Evolutionary conservation across 37 sponge, comb jelly and placozoan genomes (phyloP).

Genomic region (Beroe forskalii): DNA sequence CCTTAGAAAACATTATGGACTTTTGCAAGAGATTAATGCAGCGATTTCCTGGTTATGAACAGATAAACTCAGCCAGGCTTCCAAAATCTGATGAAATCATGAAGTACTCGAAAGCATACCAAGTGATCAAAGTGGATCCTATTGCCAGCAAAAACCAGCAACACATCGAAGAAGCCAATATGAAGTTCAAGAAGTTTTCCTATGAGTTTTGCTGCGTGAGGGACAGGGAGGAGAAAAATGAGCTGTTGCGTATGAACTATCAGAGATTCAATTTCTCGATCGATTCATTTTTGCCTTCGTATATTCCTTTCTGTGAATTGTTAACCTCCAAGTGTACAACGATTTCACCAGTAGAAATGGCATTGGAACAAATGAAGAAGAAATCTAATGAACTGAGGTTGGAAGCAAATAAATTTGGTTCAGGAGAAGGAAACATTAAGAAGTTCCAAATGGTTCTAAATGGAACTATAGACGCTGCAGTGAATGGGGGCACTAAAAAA

Average conservation of each 20-base stretch:
- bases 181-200: slow-evolving; percentile 42
- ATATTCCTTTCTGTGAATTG: slow-evolving; percentile 4
- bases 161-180: neutral
- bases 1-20: neutral
- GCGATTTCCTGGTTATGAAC: neutral
- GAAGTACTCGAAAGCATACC: neutral
- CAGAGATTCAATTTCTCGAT: neutral
- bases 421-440: neutral
- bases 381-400: neutral
- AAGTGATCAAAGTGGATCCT: slow-evolving; percentile 24
- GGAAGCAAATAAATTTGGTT: slow-evolving; percentile 12
- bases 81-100: slow-evolving; percentile 11
- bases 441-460: slow-evolving; percentile 58
- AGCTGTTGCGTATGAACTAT: slow-evolving; percentile 38
- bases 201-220: slow-evolving; percentile 5
- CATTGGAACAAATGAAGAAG: slow-evolving; percentile 8
- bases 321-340: neutral
- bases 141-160: neutral
- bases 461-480: slow-evolving; percentile 62
- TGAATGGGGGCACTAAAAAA: slow-evolving; percentile 46
- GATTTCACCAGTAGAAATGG: slow-evolving; percentile 55
- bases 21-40: neutral
- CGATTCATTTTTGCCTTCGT: neutral
- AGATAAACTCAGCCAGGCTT: slow-evolving; percentile 22
- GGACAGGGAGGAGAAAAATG: neutral